Conservation (phyloP, 2,888 invertebrate genomes). For the Orthosia incerta region DNA sequence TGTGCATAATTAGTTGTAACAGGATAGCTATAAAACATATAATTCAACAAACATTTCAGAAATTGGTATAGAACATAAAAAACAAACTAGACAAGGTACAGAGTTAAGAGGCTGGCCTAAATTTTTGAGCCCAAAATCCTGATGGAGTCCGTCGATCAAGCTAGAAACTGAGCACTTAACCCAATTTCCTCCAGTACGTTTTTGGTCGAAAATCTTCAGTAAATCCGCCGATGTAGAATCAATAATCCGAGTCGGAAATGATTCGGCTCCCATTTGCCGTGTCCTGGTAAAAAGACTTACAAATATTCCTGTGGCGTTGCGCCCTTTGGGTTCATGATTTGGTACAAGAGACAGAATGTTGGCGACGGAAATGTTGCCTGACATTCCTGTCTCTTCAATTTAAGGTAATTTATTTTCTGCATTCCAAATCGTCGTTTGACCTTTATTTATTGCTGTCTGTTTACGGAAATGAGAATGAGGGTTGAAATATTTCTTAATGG, state of each 20-base stretch:
- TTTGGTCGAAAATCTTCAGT: constrained; percentile 54
- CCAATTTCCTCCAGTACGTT: constrained; percentile 60
- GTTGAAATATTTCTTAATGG: background rate
- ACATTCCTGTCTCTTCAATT: constrained; percentile 19
- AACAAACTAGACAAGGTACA: constrained; percentile 5
- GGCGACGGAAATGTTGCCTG: constrained; percentile 24
- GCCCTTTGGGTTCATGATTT: constrained; percentile 46
- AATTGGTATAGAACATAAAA: background rate
- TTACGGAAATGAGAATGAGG: constrained; percentile 27
- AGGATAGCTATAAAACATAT: background rate
- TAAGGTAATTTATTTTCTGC: constrained; percentile 33
- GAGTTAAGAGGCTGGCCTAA: constrained; percentile 20
- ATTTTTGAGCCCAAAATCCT: constrained; percentile 39
- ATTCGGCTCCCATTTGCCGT: constrained; percentile 58
- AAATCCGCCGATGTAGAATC: constrained; percentile 63
- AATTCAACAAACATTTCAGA: background rate
- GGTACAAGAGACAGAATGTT: constrained; percentile 43
- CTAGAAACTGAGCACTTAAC: constrained; percentile 61
- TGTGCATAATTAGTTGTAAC: background rate
- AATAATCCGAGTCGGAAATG: constrained; percentile 66
- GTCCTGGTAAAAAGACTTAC: constrained; percentile 53
- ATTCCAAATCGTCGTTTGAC: constrained; percentile 10
- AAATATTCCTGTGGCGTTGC: constrained; percentile 57
- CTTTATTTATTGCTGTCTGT: constrained; percentile 43
- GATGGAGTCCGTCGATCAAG: constrained; percentile 52